phyloP scores from a whole-genome alignment of 2,797 vertebrate genomes.

The Neostethus bicornis region DNA sequence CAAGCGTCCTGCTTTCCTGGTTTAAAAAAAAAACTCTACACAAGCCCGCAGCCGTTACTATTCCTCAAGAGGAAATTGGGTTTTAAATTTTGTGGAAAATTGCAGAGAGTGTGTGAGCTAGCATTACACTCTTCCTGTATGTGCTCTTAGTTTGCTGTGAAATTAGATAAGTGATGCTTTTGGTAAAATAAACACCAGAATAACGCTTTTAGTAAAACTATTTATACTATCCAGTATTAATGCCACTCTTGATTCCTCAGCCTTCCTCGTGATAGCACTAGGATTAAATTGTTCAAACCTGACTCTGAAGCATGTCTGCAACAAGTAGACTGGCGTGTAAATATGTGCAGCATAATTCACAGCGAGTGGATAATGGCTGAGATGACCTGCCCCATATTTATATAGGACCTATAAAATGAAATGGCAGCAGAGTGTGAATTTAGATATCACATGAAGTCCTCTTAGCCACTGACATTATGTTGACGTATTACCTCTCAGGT shows the following conservation, averaged over 20 bases:
- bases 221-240: conserved; percentile 16
- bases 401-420: conserved; percentile 49
- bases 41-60: background rate
- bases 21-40: conserved; percentile 18
- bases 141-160: conserved; percentile 4
- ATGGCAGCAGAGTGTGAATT: conserved; percentile 68
- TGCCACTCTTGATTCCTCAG: background rate
- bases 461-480: conserved; percentile 72
- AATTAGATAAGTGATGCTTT: conserved; percentile 15
- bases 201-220: conserved; percentile 29
- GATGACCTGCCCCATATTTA: conserved; percentile 61
- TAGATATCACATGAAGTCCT: conserved; percentile 69
- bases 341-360: conserved; percentile 24
- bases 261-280: background rate
- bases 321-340: conserved; percentile 62
- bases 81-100: conserved; percentile 30
- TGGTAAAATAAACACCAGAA: too few species aligned
- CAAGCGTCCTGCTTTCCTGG: conserved; percentile 19
- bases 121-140: conserved; percentile 1
- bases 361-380: conserved; percentile 66
- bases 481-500: conserved; percentile 72
- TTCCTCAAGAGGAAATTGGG: background rate
- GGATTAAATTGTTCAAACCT: conserved; percentile 12
- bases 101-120: background rate
- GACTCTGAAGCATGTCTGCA: conserved; percentile 33